Base-by-base conservation (phyloP, 2,888 invertebrate species). In the Eristalis arbustorum region DNA sequence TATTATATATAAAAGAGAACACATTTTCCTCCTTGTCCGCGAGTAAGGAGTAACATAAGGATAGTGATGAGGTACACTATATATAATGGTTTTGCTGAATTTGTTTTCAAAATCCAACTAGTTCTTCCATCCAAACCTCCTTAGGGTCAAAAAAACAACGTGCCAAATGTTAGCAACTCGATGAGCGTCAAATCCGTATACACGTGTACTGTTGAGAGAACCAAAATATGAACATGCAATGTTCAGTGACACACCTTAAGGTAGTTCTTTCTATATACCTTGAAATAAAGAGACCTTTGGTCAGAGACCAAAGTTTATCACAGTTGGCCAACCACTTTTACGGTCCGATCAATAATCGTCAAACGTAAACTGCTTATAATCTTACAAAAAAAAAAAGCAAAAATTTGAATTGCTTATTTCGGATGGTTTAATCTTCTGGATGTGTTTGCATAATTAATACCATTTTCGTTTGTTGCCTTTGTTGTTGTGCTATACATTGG, bases 321-420 rank as follows among this genome's bases (percentile, higher is more conserved):
- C n/a, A n/a, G 23, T 69, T 59, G 37, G 14, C n/a, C 37, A 37
- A 69, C 59, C 10, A 5, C 68, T 34, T 31, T 67, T 56, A 56
- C 25, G 14, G 59, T 2, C 10, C 56, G 57, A 68, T 56, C 28
- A 42, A 49, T 18, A 22, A 34, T 31, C 56, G 37, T 59, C 57
- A 59, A 62, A 8, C 22, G 3, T 37, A 61, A 71, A 61, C 61
- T 40, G 71, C 40, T 40, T 28, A 71, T 40, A 61, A 42, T 22
- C 42, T 11, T 42, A 62, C 69, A 62, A 49, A 31, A 61, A 69
- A 34, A 34, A n/a, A 18, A 74, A 8, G 10, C 1, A 49, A 5
- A 42, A 49, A 49, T 75, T 67, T 75, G 42, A 67, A 75, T 75
- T 61, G 66, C 31, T 75, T 67, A 67, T 75, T 75, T 75, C 56